phyloP scores from a whole-genome alignment of 1,140 invertebrate genomes.

The Nylanderia fulva region DNA sequence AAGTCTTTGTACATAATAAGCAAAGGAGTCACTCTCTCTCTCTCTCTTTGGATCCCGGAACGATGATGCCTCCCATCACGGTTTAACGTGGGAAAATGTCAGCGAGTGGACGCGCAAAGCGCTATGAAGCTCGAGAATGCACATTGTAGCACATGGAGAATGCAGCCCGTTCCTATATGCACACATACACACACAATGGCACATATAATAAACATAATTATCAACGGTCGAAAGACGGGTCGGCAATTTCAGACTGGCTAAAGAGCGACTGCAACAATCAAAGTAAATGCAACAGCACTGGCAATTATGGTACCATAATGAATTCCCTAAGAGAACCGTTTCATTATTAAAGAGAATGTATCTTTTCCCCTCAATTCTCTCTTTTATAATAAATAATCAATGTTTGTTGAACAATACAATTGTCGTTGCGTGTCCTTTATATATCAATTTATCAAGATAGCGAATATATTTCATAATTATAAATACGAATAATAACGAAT shows the following conservation, averaged over 20 bases:
- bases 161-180: slow-evolving; percentile 3
- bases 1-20: slow-evolving; percentile 69
- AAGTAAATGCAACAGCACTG: neutral
- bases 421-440: neutral
- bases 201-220: slow-evolving; percentile 63
- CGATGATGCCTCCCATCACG: neutral
- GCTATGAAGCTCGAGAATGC: slow-evolving; percentile 44
- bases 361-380: too few species aligned
- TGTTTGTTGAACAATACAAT: neutral
- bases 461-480: slow-evolving; percentile 5
- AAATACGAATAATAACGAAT: neutral
- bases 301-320: neutral
- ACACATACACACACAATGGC: slow-evolving; percentile 24
- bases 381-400: neutral
- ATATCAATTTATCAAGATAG: neutral
- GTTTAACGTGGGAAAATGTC: slow-evolving; percentile 43
- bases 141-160: slow-evolving; percentile 26
- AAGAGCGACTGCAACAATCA: neutral
- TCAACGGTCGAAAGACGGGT: neutral
- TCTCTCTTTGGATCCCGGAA: neutral
- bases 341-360: neutral
- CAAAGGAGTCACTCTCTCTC: slow-evolving; percentile 61
- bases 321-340: neutral
- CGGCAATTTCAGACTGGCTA: neutral
- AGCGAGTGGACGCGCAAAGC: slow-evolving; percentile 12